These are phyloP conservation scores for Thera britannica DNA, from an alignment of 2,888 invertebrate species.

Conservation along the genomic window DNA sequence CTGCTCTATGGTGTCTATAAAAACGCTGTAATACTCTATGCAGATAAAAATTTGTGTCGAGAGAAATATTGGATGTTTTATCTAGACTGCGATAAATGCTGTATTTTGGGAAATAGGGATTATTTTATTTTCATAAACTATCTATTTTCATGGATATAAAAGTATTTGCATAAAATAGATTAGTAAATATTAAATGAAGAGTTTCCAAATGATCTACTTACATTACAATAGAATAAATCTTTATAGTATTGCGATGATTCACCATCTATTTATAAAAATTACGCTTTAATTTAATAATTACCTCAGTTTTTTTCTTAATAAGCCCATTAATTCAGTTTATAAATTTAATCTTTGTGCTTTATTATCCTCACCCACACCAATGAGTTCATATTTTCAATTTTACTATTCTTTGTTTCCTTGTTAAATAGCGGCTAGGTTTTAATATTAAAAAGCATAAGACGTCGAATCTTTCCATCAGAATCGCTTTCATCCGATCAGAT, in stretches of 20 bases:
- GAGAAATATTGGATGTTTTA: constrained; percentile 30
- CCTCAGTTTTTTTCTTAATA: too few species aligned
- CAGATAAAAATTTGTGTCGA: constrained; percentile 33
- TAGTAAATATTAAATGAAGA: background rate
- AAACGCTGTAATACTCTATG: constrained; percentile 34
- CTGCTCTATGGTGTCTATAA: constrained; percentile 36
- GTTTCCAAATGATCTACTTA: background rate
- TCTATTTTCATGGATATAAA: too few species aligned
- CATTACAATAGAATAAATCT: too few species aligned
- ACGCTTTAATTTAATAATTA: too few species aligned
- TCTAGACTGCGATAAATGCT: constrained; percentile 4
- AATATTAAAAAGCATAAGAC: background rate
- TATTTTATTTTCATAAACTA: background rate
- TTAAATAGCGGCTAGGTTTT: background rate
- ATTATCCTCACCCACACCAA: too few species aligned
- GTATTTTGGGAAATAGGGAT: constrained; percentile 8
- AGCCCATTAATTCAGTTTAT: too few species aligned
- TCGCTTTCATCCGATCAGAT: background rate
- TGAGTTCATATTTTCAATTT: too few species aligned
- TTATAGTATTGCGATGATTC: too few species aligned
- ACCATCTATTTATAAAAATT: too few species aligned
- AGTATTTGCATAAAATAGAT: background rate
- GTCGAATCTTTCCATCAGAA: background rate
- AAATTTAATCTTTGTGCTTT: too few species aligned
- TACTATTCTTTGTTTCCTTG: too few species aligned